Base-by-base conservation (phyloP, 1,140 invertebrate species). In the Zaprionus nigranus region DNA sequence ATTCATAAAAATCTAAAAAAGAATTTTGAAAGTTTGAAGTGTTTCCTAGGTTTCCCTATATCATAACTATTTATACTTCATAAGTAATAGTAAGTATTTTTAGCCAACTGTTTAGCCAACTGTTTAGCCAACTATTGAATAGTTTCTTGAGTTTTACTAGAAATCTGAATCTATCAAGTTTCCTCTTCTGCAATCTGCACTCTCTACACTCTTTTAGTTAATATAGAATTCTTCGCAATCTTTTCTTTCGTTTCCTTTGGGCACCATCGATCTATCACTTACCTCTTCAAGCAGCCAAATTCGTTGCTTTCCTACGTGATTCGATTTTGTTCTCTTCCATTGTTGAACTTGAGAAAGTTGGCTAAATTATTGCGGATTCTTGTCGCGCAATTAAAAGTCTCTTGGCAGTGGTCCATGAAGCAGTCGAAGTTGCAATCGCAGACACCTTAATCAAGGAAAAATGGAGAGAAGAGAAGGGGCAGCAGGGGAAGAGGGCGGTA, bases 341-440 rank as follows among this genome's bases (percentile, higher is more conserved):
- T 22, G 20, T 54, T 26, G 24, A 51, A 51, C 34, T 13, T 2
- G n/a, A 30, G 24, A 43, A 70, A 54, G 49, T 54, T 70, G 11
- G 20, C 28, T 30, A 53, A 69, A 79, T 36, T 30, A 58, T 72
- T 84, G 70, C 70, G 68, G 40, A 46, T 9, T 67, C 66, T 60
- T 63, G 22, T 43, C 36, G 43, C 13, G 56, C 78, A 85, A 85
- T 85, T 86, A 85, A 86, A 79, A 82, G 75, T 57, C 76, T 51
- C 77, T 77, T 68, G 53, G 75, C 75, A 84, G 81, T 85, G 81
- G 49, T 30, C 78, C 82, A 38, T 81, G 74, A 74, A 78, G 38
- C 17, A 40, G 13, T 15, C 60, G 26, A n/a, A 46, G n/a, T 46
- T 17, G n/a, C 7, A 46, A 9, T 15, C 3, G 40, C 51, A 49